Conservation (phyloP, 2,797 vertebrate genomes). For the Amniataba percoides region DNA sequence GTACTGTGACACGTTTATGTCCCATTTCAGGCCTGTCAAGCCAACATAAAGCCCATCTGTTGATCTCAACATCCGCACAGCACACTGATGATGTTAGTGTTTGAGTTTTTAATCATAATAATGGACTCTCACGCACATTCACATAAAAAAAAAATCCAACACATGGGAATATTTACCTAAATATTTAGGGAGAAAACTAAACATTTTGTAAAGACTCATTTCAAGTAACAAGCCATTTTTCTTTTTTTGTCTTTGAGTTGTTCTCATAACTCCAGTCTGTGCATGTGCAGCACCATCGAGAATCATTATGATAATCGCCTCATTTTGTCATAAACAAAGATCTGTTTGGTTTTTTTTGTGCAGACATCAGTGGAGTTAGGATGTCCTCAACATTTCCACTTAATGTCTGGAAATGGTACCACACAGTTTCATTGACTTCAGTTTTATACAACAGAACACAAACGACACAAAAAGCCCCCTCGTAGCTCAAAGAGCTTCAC, state of each 20-base stretch:
- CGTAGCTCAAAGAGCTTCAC: conserved; percentile 40
- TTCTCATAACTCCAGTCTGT: conserved; percentile 69
- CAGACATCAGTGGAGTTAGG: conserved; percentile 62
- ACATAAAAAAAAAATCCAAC: background rate
- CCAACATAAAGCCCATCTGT: conserved; percentile 63
- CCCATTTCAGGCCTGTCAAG: conserved; percentile 67
- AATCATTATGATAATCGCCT: conserved; percentile 80
- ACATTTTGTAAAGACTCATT: conserved; percentile 38
- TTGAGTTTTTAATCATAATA: conserved; percentile 11
- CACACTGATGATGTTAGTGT: conserved; percentile 31
- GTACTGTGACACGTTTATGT: conserved; percentile 73
- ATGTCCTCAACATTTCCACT: conserved; percentile 33
- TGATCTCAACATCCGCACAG: conserved; percentile 43
- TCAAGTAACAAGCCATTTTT: conserved; percentile 60
- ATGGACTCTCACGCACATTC: conserved; percentile 18
- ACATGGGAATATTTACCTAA: background rate
- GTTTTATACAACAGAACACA: conserved; percentile 33
- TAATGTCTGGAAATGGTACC: conserved; percentile 55
- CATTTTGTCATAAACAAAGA: conserved; percentile 81
- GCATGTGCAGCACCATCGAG: conserved; percentile 73
- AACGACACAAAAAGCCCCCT: conserved; percentile 53
- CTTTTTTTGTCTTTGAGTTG: conserved; percentile 55
- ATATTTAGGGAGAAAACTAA: conserved; percentile 7
- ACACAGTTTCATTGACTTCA: conserved; percentile 29
- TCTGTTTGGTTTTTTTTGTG: conserved; percentile 60